A percentile compares a stretch with the other conserved stretches of the same genome.
These are phyloP conservation scores for Tyrophagus putrescentiae DNA, from an alignment of 1,140 invertebrate genomes.

Conservation along the genomic window DNA sequence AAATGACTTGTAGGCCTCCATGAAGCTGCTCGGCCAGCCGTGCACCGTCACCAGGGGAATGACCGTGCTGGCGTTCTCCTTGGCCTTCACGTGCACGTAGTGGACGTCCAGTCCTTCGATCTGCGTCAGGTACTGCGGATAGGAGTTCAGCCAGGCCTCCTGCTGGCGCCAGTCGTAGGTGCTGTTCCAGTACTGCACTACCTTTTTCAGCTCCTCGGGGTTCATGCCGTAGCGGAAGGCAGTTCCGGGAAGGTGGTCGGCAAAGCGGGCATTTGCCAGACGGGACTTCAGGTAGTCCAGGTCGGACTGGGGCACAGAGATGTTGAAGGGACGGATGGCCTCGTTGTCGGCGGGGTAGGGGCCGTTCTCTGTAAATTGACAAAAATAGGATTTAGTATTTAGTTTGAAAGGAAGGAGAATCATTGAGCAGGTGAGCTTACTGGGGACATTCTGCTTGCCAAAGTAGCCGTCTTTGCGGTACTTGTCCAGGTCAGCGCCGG, in stretches of 20 bases:
- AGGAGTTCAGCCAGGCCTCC: constrained; percentile 43
- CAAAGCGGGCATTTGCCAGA: constrained; percentile 15
- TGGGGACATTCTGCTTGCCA: too few relatives aligned
- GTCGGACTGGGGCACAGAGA: constrained; percentile 15
- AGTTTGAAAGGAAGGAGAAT: too few relatives aligned
- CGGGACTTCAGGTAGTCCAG: constrained; percentile 22
- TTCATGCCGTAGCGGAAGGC: constrained; percentile 64
- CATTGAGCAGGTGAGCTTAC: too few relatives aligned
- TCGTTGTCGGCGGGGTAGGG: too few relatives aligned
- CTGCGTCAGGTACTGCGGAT: constrained; percentile 30
- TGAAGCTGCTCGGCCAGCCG: constrained; percentile 75
- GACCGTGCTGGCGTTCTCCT: not conserved
- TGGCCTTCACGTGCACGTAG: constrained; percentile 35
- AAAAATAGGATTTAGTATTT: too few relatives aligned
- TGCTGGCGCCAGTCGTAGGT: constrained; percentile 56
- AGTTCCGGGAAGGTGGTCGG: constrained; percentile 42
- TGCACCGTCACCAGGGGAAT: constrained; percentile 31
- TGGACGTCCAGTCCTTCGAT: constrained; percentile 58
- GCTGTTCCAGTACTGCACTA: constrained; percentile 52
- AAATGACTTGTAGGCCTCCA: constrained; percentile 67
- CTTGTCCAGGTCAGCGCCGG: too few relatives aligned
- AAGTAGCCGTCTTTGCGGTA: too few relatives aligned
- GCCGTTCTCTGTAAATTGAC: too few relatives aligned
- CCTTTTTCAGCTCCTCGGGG: constrained; percentile 46
- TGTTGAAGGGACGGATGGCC: constrained; percentile 17